Evolutionary conservation across 2,888 invertebrate genomes (phyloP).

Genomic region (Heliconius erato): DNA sequence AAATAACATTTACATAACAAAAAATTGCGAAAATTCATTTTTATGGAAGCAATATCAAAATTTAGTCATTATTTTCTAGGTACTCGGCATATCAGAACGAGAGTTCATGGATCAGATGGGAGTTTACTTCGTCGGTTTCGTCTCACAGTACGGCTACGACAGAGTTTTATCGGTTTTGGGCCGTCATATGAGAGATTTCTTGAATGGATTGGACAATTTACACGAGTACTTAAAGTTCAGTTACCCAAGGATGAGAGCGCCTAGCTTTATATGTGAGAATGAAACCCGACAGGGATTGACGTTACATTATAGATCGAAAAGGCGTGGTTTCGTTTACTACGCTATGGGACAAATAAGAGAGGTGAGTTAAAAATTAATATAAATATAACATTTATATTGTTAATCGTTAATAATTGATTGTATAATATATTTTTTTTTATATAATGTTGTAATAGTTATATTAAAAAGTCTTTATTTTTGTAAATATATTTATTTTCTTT

Average conservation of each 20-base stretch:
- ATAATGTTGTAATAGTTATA: too few species aligned
- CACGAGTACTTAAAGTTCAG: constrained; percentile 99
- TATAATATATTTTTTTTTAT: too few species aligned
- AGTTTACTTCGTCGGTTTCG: constrained; percentile 96
- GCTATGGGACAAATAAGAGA: constrained; percentile 98
- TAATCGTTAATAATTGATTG: too few species aligned
- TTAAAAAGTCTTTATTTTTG: too few species aligned
- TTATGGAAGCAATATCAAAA: background rate
- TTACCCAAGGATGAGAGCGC: constrained; percentile 95
- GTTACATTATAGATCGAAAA: constrained; percentile 96
- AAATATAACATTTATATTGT: too few species aligned
- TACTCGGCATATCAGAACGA: constrained; percentile 93
- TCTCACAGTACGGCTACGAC: constrained; percentile 98
- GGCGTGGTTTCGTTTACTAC: constrained; percentile 97
- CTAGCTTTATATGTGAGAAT: constrained; percentile 98
- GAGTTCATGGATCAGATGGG: constrained; percentile 98
- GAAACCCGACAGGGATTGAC: constrained; percentile 97
- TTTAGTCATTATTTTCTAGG: constrained; percentile 80
- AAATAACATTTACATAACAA: background rate
- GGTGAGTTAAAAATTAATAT: constrained; percentile 71
- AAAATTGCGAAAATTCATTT: background rate
- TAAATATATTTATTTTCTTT: too few species aligned
- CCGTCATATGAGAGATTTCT: constrained; percentile 97
- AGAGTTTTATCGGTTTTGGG: constrained; percentile 95
- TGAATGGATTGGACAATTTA: constrained; percentile 97